Percentiles rank a stretch among this genome's conserved stretches.
These are phyloP conservation scores for Pilophorus perplexus DNA, from an alignment of 2,888 invertebrate genomes.

Conservation along the genomic window DNA sequence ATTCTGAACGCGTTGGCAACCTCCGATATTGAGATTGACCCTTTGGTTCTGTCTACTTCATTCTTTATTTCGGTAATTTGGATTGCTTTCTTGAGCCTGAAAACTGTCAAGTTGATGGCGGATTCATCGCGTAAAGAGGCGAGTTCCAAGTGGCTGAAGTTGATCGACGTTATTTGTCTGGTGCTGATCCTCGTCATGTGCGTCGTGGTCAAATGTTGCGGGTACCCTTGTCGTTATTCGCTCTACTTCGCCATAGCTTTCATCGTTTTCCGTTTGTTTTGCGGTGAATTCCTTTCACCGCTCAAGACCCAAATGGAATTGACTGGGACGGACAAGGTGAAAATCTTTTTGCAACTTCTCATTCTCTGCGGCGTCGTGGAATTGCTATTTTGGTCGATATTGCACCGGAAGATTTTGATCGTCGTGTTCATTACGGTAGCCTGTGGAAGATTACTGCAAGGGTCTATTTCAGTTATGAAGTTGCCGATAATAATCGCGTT, in stretches of 20 bases:
- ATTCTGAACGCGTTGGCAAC: no score
- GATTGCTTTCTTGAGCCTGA: no score
- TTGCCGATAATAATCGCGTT: background rate
- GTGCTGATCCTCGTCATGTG: background rate
- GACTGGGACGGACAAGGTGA: background rate
- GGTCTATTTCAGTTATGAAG: background rate
- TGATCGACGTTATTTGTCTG: background rate
- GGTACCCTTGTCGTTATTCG: background rate
- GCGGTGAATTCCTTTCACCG: background rate
- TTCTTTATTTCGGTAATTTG: no score
- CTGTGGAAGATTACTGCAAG: slow-evolving; percentile 3
- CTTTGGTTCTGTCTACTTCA: no score
- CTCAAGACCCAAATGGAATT: background rate
- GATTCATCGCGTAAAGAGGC: no score
- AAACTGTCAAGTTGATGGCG: no score
- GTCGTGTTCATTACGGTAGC: background rate
- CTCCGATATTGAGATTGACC: no score
- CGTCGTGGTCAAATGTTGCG: background rate
- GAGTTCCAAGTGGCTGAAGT: no score
- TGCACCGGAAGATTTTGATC: background rate
- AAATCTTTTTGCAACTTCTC: background rate
- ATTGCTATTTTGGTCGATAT: background rate
- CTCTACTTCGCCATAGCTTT: background rate
- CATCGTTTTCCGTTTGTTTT: background rate
- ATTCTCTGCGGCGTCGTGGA: background rate